Percentiles rank a stretch among this genome's conserved stretches.
These are phyloP conservation scores for Perognathus longimembris DNA, from an alignment of 2,113 vertebrate genomes.

Conservation along the genomic window DNA sequence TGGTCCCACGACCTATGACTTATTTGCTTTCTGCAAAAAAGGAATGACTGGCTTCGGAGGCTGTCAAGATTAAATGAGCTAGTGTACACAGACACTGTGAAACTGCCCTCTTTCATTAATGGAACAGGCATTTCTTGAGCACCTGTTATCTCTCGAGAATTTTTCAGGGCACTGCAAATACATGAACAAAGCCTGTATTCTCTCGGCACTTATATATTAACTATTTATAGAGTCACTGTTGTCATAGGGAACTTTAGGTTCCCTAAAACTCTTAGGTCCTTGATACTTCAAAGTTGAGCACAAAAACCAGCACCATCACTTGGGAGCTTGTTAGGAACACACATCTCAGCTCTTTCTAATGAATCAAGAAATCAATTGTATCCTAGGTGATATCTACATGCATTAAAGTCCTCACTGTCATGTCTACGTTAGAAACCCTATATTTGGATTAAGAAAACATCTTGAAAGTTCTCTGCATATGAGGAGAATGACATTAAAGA, in stretches of 20 bases:
- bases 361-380: background rate
- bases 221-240: background rate
- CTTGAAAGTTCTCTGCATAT: background rate
- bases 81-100: background rate
- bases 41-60: background rate
- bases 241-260: background rate
- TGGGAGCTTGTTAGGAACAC: background rate
- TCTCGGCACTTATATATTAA: too few species aligned
- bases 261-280: background rate
- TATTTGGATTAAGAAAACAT: background rate
- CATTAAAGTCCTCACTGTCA: background rate
- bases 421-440: background rate
- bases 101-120: background rate
- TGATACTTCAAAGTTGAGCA: background rate
- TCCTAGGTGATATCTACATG: too few species aligned
- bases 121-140: background rate
- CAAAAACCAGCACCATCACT: background rate
- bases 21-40: slow-evolving; percentile 7
- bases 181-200: background rate
- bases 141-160: slow-evolving; percentile 4
- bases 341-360: background rate
- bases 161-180: slow-evolving; percentile 1
- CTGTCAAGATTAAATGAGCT: background rate
- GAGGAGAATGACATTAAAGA: background rate
- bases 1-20: background rate